phyloP scores from a whole-genome alignment of 1,140 invertebrate genomes.

The Drosophila pruinosa region DNA sequence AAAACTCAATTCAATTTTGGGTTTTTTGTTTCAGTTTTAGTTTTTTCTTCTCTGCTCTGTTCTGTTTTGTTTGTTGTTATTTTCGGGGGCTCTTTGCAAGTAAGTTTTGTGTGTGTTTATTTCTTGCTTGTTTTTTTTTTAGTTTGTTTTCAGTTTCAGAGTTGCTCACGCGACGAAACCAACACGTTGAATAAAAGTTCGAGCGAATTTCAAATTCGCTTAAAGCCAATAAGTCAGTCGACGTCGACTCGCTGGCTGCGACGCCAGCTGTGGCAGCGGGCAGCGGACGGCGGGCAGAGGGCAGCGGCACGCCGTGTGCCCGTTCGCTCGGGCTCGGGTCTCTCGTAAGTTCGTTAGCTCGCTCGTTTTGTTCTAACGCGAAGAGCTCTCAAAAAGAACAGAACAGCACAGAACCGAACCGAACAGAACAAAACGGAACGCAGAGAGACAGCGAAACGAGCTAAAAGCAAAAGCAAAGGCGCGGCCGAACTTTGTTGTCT shows the following conservation, averaged over 20 bases:
- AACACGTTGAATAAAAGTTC: slow-evolving; percentile 81
- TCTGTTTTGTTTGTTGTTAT: slow-evolving; percentile 11
- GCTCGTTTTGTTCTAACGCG: slow-evolving; percentile 55
- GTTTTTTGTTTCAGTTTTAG: slow-evolving; percentile 10
- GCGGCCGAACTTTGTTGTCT: slow-evolving; percentile 9
- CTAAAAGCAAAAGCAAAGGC: slow-evolving; percentile 18
- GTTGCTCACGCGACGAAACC: slow-evolving; percentile 75
- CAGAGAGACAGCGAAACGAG: background rate
- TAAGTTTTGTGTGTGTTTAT: slow-evolving; percentile 22
- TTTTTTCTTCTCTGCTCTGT: background rate
- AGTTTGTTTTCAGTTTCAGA: slow-evolving; percentile 64
- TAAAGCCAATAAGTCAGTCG: slow-evolving; percentile 78
- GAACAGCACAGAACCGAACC: background rate
- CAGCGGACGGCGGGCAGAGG: slow-evolving; percentile 17
- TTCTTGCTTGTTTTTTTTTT: slow-evolving; percentile 21
- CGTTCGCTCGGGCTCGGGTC: background rate
- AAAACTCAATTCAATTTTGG: slow-evolving; percentile 37
- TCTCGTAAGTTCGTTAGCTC: background rate
- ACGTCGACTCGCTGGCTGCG: slow-evolving; percentile 23
- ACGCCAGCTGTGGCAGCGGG: background rate
- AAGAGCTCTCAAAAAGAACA: slow-evolving; percentile 38
- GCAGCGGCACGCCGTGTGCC: slow-evolving; percentile 8
- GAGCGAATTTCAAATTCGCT: slow-evolving; percentile 77
- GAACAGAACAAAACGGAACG: slow-evolving; percentile 20
- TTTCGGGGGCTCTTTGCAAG: slow-evolving; percentile 23